Evolutionary conservation across 2,888 invertebrate species (phyloP).

Genomic region (Gnatocerus cornutus): DNA sequence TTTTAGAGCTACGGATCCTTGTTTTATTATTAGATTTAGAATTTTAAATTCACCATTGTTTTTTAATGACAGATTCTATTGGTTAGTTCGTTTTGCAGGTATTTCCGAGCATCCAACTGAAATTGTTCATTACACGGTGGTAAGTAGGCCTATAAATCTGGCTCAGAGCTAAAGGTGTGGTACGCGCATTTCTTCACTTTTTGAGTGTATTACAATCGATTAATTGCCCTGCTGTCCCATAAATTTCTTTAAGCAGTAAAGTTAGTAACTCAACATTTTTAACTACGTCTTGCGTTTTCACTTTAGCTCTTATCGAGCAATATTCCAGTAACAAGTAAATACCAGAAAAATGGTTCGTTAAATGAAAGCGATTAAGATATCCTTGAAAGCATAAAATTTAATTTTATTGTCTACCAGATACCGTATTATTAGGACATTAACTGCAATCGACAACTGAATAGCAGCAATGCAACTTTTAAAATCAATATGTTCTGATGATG

Average conservation of each 20-base stretch:
- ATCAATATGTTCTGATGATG: slow-evolving; percentile 7
- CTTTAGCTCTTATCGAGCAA: slow-evolving; percentile 1
- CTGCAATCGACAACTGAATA: slow-evolving; percentile 13
- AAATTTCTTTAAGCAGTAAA: too few relatives aligned
- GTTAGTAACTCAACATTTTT: not conserved
- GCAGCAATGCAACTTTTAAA: not conserved
- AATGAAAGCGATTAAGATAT: slow-evolving; percentile 6
- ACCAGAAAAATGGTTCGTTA: slow-evolving; percentile 4
- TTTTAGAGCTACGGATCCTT: too few relatives aligned
- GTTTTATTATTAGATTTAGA: too few relatives aligned
- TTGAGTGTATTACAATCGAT: not conserved
- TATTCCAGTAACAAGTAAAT: not conserved
- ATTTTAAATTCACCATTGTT: too few relatives aligned
- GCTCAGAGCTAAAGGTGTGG: not conserved
- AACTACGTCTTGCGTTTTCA: not conserved
- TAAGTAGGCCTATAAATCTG: not conserved
- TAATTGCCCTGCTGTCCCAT: not conserved
- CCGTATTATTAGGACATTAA: slow-evolving; percentile 3
- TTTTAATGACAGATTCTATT: too few relatives aligned
- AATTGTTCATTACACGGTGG: too few relatives aligned
- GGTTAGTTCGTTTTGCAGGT: too few relatives aligned
- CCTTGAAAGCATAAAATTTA: slow-evolving; percentile 4
- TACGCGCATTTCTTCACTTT: not conserved
- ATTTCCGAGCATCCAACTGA: too few relatives aligned
- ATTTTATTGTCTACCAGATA: slow-evolving; percentile 8